These are phyloP conservation scores for Knipowitschia caucasica DNA, from an alignment of 2,797 vertebrate genomes.

Conservation along the genomic window DNA sequence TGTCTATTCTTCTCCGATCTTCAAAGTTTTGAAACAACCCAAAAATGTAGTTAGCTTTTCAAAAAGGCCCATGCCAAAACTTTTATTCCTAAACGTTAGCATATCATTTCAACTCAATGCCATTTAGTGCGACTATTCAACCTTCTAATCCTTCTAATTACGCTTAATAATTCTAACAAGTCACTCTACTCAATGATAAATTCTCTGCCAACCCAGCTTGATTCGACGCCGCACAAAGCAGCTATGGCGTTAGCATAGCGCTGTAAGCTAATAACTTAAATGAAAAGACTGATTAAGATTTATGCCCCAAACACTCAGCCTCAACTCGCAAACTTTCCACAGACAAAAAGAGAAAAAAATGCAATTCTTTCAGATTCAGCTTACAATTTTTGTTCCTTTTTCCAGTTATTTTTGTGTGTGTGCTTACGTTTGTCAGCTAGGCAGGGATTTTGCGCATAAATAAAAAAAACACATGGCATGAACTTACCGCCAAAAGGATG, in stretches of 20 bases:
- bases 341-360: conserved; percentile 33
- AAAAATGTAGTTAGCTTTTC: no score
- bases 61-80: no score
- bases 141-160: neutral
- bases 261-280: conserved; percentile 28
- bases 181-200: neutral
- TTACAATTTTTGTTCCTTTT: neutral
- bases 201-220: neutral
- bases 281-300: conserved; percentile 53
- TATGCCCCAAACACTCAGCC: conserved; percentile 21
- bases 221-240: neutral
- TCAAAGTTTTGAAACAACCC: no score
- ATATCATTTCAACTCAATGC: neutral
- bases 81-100: neutral
- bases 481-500: conserved; percentile 23
- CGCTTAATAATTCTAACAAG: neutral
- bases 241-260: neutral
- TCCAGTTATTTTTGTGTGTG: neutral
- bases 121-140: neutral
- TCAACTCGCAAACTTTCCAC: conserved; percentile 34
- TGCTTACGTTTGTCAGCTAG: neutral
- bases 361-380: conserved; percentile 7
- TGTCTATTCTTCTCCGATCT: no score
- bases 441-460: neutral
- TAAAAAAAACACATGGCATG: neutral